phyloP scores from a whole-genome alignment of 2,797 vertebrate genomes.

The Crypturellus tataupa region DNA sequence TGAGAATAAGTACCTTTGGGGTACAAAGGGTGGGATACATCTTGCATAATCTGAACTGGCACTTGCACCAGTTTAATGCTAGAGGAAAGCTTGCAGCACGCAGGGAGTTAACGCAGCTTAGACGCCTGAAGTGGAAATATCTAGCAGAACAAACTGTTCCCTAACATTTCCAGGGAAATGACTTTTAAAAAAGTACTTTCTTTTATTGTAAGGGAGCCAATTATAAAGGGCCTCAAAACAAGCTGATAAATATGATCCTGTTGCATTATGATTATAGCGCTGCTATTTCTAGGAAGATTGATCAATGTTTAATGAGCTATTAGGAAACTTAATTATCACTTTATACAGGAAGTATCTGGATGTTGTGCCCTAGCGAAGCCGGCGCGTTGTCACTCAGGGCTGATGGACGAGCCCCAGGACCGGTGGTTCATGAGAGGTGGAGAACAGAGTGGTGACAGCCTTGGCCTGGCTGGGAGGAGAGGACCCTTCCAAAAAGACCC shows the following conservation, averaged over 20 bases:
- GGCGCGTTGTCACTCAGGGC: not conserved
- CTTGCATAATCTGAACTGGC: constrained; percentile 64
- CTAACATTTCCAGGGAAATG: constrained; percentile 69
- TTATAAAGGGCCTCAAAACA: constrained; percentile 57
- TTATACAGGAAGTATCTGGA: not conserved
- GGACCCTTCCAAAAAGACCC: not conserved
- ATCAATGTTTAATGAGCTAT: constrained; percentile 70
- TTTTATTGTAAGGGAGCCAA: constrained; percentile 65
- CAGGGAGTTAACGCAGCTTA: constrained; percentile 60
- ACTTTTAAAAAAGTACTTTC: constrained; percentile 69
- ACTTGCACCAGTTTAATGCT: constrained; percentile 17
- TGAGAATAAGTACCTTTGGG: constrained; percentile 69
- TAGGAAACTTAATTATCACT: constrained; percentile 68
- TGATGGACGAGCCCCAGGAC: not conserved
- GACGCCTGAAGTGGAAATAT: constrained; percentile 50
- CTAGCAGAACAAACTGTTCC: constrained; percentile 69
- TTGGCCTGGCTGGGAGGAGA: not conserved
- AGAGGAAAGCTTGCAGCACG: constrained; percentile 23
- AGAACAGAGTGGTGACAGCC: not conserved
- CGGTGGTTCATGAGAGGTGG: not conserved
- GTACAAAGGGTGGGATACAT: constrained; percentile 52
- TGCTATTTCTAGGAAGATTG: constrained; percentile 69
- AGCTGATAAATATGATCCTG: constrained; percentile 34
- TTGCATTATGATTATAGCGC: constrained; percentile 56
- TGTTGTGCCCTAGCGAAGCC: not conserved